Conservation (phyloP, 1,140 invertebrate species). For the Drosophila ercepeae region DNA sequence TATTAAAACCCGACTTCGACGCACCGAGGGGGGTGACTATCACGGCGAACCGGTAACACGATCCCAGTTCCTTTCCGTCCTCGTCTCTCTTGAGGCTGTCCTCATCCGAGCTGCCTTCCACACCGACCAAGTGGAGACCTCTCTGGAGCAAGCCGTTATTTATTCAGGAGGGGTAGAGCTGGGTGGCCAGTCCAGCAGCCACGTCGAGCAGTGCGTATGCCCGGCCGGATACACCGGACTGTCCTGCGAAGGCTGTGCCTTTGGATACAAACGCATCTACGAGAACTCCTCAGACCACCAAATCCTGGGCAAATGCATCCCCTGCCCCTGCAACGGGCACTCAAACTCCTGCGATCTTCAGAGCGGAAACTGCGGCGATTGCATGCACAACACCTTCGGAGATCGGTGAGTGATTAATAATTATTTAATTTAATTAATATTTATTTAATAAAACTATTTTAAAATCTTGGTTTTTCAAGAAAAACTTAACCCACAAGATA, state of each 20-base stretch:
- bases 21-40: constrained; percentile 85
- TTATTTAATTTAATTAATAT: background rate
- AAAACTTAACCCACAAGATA: background rate
- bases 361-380: constrained; percentile 91
- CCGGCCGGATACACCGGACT: constrained; percentile 89
- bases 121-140: constrained; percentile 95
- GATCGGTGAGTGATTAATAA: constrained; percentile 82
- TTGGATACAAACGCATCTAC: constrained; percentile 92
- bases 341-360: constrained; percentile 91
- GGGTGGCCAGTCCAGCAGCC: constrained; percentile 60
- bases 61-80: constrained; percentile 91
- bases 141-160: constrained; percentile 77
- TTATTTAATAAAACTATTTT: background rate
- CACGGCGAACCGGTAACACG: constrained; percentile 88
- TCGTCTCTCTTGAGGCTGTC: constrained; percentile 91
- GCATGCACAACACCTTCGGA: constrained; percentile 88
- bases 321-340: constrained; percentile 96
- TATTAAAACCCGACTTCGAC: constrained; percentile 85
- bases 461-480: background rate
- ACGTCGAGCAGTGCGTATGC: constrained; percentile 88
- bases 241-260: constrained; percentile 93
- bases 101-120: constrained; percentile 96
- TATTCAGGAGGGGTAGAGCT: constrained; percentile 81
- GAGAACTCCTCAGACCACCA: constrained; percentile 85
- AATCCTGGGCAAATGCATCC: constrained; percentile 88